Conservation (phyloP, 1,140 invertebrate genomes). For the Pseudomyrmex dendroicus region DNA sequence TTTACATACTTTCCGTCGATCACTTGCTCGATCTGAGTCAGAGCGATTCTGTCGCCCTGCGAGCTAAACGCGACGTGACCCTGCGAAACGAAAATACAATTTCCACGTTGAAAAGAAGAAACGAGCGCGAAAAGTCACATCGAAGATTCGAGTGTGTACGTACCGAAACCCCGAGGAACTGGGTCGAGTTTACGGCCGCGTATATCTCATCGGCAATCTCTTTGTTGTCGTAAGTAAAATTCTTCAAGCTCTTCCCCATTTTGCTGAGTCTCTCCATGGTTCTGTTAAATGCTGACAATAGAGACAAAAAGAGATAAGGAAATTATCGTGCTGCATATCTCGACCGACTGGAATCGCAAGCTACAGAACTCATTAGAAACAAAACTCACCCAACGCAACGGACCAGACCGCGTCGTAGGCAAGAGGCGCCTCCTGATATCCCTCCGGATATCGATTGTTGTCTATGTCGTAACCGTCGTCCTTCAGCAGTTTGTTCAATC, state of each 20-base stretch:
- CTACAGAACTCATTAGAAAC: too few species aligned
- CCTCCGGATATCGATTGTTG: conserved; percentile 93
- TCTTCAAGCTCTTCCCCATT: conserved; percentile 93
- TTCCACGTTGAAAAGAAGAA: neutral
- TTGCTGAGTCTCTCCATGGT: conserved; percentile 94
- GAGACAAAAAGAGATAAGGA: conserved; percentile 1
- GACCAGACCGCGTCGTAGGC: conserved; percentile 99
- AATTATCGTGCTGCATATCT: neutral
- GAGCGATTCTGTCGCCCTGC: conserved; percentile 98
- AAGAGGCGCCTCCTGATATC: conserved; percentile 98
- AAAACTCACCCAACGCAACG: conserved; percentile 92
- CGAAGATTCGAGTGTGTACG: conserved; percentile 78
- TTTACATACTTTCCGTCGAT: conserved; percentile 97
- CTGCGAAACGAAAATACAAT: conserved; percentile 84
- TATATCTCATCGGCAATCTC: conserved; percentile 98
- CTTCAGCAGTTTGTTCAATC: conserved; percentile 92
- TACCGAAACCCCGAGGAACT: conserved; percentile 99
- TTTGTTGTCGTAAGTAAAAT: conserved; percentile 99
- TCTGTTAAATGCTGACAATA: conserved; percentile 95
- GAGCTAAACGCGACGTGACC: conserved; percentile 98
- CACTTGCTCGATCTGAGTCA: conserved; percentile 99
- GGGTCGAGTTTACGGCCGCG: conserved; percentile 98
- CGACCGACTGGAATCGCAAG: neutral
- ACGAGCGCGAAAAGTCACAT: neutral
- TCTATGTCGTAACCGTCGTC: conserved; percentile 93